Evolutionary conservation across 1,140 invertebrate genomes (phyloP).

Genomic region (Phocides pigmalion): DNA sequence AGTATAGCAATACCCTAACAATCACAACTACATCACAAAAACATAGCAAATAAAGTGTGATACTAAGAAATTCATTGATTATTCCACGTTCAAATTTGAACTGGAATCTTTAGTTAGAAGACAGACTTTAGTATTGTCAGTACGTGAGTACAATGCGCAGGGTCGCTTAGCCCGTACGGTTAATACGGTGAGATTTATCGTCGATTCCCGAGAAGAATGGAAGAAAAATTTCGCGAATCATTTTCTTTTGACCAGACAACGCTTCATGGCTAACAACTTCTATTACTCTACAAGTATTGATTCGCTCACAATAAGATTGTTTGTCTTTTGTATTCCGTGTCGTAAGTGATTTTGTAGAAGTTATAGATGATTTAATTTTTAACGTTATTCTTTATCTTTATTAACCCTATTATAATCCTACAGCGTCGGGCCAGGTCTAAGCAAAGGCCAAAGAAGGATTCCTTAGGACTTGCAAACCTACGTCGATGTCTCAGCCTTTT

Average conservation of each 20-base stretch:
- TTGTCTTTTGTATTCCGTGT: neutral
- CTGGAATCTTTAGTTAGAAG: constrained; percentile 21
- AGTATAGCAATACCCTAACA: too few relatives aligned
- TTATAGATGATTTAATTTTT: too few relatives aligned
- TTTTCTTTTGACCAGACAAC: constrained; percentile 29
- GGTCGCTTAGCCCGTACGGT: constrained; percentile 6
- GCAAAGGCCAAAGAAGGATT: too few relatives aligned
- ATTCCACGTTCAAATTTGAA: neutral
- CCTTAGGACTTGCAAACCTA: too few relatives aligned
- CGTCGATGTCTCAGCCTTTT: too few relatives aligned
- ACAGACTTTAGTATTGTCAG: constrained; percentile 37
- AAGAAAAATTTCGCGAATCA: constrained; percentile 27
- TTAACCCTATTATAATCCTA: too few relatives aligned
- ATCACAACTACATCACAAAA: too few relatives aligned
- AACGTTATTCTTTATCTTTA: too few relatives aligned
- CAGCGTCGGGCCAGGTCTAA: too few relatives aligned
- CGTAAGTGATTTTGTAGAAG: neutral
- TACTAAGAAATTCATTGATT: neutral
- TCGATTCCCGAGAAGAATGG: constrained; percentile 18
- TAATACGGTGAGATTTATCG: constrained; percentile 29
- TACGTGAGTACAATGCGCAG: constrained; percentile 35
- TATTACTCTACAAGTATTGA: constrained; percentile 26
- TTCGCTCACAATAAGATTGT: neutral
- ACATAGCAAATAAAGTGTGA: too few relatives aligned
- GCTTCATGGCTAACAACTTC: constrained; percentile 24